Conservation (phyloP, 1,140 invertebrate genomes). For the Ctenoplectra terminalis region DNA sequence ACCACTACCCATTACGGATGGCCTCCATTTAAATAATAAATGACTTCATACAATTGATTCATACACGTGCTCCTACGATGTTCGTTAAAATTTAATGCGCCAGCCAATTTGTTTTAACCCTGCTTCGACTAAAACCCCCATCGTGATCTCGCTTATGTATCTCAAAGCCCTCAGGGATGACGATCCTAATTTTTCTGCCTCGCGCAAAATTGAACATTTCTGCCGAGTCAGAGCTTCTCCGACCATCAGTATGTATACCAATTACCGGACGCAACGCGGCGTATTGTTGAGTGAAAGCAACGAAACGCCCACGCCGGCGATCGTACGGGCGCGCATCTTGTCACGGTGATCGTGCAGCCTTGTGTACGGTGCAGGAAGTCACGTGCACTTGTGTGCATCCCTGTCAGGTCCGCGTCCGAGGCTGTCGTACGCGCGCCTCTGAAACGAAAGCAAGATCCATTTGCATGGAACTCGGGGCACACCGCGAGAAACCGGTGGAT, state of each 20-base stretch:
- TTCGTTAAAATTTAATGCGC: constrained; percentile 27
- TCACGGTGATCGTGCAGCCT: constrained; percentile 29
- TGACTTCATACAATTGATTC: constrained; percentile 34
- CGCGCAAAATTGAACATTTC: constrained; percentile 45
- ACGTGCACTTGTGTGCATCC: constrained; percentile 43
- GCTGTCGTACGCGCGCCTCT: constrained; percentile 4
- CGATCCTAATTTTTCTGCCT: neutral
- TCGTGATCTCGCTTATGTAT: neutral
- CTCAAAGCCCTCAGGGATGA: neutral
- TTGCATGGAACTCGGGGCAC: constrained; percentile 10
- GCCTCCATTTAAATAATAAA: constrained; percentile 26
- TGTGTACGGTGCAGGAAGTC: constrained; percentile 50
- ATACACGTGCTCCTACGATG: neutral
- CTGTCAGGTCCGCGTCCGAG: neutral
- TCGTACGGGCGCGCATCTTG: constrained; percentile 13
- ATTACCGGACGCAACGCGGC: constrained; percentile 39
- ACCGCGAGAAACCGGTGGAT: neutral
- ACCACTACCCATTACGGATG: neutral
- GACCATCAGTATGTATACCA: constrained; percentile 28
- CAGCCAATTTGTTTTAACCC: constrained; percentile 12
- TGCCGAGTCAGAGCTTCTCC: constrained; percentile 15
- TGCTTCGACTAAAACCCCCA: neutral
- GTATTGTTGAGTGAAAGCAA: constrained; percentile 57
- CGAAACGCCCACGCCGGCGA: constrained; percentile 50
- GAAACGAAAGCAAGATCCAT: constrained; percentile 31